Evolutionary conservation across 2,113 vertebrate genomes (phyloP), one percentile per base, ranked within the genome.

Genomic region (Parus major): DNA sequence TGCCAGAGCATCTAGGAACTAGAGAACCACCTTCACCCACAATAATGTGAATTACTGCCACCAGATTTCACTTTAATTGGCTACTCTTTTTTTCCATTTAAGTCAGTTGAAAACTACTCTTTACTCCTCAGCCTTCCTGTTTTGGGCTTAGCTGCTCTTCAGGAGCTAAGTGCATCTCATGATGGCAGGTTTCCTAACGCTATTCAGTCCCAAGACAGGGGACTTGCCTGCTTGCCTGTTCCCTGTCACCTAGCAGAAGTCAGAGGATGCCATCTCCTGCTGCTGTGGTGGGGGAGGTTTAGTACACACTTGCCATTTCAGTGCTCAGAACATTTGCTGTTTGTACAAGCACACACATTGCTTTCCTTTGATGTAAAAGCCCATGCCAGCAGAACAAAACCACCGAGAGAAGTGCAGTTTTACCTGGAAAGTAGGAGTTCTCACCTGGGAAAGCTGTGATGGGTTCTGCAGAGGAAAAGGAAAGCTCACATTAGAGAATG

Each of bases 371-470:
- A 63, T 31, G 71, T 77, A 89, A 82, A 91, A 95, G 90, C 83
- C 85, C 95, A 87, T 97, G 95, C 95, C 89, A 96, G 61, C 82
- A 86, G 83, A 84, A 93, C 71, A 63, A 92, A 94, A 87, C 19
- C 63, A 90, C 55, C 0, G 0, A 88, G 33, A 88, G 56, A 91
- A 96, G n/a, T 85, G 77, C 71, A 84, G 53, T 97, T 97, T 98
- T 98, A 98, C 98, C 98, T 98, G 96, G 78, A 96, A 95, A 98
- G 98, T 98, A 96, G 98, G 98, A 98, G 96, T 98, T 98, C 98
- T 98, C 98, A 90, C 99, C 98, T 94, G 98, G 98, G 94, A 99
- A 99, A 88, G 99, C 99, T 56, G 98, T 98, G 90, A 99, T 98
- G 82, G 99, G 99, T 97, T 99, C 99, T 99, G 98, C 57, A 98